Conservation (phyloP, 2,888 invertebrate species). For the Philereme vetulata region DNA sequence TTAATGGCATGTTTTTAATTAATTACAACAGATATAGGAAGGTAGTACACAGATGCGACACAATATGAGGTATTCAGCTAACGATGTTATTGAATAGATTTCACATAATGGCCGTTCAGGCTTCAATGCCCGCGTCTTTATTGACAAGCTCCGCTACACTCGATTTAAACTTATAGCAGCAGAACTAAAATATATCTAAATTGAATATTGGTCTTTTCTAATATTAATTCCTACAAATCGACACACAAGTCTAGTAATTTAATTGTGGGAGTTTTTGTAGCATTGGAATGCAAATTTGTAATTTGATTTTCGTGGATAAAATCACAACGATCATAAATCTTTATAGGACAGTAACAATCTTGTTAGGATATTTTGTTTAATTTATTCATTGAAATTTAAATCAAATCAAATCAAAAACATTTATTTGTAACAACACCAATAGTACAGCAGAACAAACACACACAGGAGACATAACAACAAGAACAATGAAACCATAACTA, state of each 20-base stretch:
- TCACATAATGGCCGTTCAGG: slow-evolving; percentile 38
- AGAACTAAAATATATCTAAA: slow-evolving; percentile 13
- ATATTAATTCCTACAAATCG: slow-evolving; percentile 11
- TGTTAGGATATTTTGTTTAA: not conserved
- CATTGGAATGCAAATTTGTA: slow-evolving; percentile 12
- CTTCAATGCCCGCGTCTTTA: slow-evolving; percentile 36
- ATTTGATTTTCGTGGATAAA: slow-evolving; percentile 10
- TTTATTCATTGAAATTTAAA: not conserved
- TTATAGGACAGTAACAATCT: slow-evolving; percentile 2
- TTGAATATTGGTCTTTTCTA: slow-evolving; percentile 19
- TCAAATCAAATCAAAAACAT: too few relatives aligned
- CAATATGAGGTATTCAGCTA: slow-evolving; percentile 30
- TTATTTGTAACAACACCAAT: too few relatives aligned
- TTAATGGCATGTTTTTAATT: too few relatives aligned
- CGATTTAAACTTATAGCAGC: slow-evolving; percentile 32
- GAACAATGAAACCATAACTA: too few relatives aligned
- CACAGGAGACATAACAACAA: too few relatives aligned
- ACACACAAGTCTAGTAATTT: slow-evolving; percentile 15
- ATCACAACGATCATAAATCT: slow-evolving; percentile 7
- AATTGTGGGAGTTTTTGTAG: slow-evolving; percentile 12
- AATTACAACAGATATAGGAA: not conserved
- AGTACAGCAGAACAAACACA: too few relatives aligned
- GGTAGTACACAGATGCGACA: slow-evolving; percentile 6
- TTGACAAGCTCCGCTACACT: slow-evolving; percentile 30
- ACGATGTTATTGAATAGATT: slow-evolving; percentile 42